Percentiles rank a stretch among this genome's conserved stretches.
These are phyloP conservation scores for Panagrolaimus sp. DNA, from an alignment of 1,140 invertebrate species.

Conservation along the genomic window DNA sequence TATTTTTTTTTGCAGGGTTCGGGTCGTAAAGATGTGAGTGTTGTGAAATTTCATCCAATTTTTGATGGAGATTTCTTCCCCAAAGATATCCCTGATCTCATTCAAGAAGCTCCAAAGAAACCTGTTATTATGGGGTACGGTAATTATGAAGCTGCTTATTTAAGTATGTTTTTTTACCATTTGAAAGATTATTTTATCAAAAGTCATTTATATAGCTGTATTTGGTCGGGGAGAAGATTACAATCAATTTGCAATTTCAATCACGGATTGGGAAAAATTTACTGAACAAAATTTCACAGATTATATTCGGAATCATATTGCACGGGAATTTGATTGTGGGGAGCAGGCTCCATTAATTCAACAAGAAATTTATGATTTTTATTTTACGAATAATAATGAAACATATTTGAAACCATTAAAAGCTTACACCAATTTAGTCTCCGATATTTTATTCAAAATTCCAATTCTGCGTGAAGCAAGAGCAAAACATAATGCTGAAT, in stretches of 20 bases:
- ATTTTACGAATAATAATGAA: not conserved
- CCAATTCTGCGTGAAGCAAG: conserved; percentile 14
- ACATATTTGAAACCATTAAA: not conserved
- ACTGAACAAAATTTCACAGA: not conserved
- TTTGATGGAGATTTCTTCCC: conserved; percentile 25
- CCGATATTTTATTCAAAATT: conserved; percentile 5
- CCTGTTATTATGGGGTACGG: conserved; percentile 3
- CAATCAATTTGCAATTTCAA: not conserved
- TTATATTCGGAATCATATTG: conserved; percentile 1
- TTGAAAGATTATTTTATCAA: not conserved
- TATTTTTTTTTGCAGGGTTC: too few species aligned
- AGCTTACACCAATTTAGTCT: conserved; percentile 9
- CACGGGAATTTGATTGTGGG: not conserved
- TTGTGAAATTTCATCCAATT: not conserved
- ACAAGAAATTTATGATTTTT: conserved; percentile 17
- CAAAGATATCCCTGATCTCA: conserved; percentile 11
- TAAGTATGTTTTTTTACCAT: not conserved
- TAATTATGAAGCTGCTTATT: not conserved
- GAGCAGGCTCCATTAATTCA: conserved; percentile 16
- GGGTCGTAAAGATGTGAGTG: not conserved
- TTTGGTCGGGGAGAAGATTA: not conserved
- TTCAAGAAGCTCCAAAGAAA: not conserved
- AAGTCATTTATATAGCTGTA: not conserved
- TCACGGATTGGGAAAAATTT: not conserved
- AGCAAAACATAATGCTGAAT: not conserved